Conservation (phyloP, 2,113 vertebrate genomes). For the Nibea coibor region DNA sequence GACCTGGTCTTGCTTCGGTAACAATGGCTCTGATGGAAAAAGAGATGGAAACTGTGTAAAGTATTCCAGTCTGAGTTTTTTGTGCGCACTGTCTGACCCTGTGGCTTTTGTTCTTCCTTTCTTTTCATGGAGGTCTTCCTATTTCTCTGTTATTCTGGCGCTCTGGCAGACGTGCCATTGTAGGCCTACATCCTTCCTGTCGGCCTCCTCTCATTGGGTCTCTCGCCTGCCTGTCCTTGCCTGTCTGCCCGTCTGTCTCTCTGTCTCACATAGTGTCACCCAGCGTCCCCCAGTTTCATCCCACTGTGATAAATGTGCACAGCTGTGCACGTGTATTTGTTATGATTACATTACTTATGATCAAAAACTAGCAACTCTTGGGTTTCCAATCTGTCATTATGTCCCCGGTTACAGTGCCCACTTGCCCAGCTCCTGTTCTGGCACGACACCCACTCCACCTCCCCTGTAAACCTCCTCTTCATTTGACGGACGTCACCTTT, state of each 20-base stretch:
- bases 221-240: slow-evolving; percentile 11
- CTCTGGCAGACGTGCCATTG: slow-evolving; percentile 52
- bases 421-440: too few relatives aligned
- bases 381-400: too few relatives aligned
- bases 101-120: slow-evolving; percentile 65
- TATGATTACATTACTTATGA: too few relatives aligned
- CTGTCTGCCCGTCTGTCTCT: slow-evolving; percentile 8
- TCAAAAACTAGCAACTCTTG: too few relatives aligned
- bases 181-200: slow-evolving; percentile 66
- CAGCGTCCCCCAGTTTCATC: too few relatives aligned
- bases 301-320: too few relatives aligned
- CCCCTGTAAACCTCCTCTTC: too few relatives aligned
- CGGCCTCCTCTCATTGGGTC: slow-evolving; percentile 7
- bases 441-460: too few relatives aligned
- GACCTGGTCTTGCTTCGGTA: slow-evolving; percentile 18
- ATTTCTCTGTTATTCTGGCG: slow-evolving; percentile 27
- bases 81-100: slow-evolving; percentile 55
- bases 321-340: too few relatives aligned
- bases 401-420: too few relatives aligned
- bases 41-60: slow-evolving; percentile 61
- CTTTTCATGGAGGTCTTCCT: slow-evolving; percentile 55
- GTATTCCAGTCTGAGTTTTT: slow-evolving; percentile 54
- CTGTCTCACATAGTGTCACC: neutral
- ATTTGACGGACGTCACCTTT: too few relatives aligned
- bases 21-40: slow-evolving; percentile 55